Conservation (phyloP, 2,113 vertebrate species). For the Ochotona curzoniae region DNA sequence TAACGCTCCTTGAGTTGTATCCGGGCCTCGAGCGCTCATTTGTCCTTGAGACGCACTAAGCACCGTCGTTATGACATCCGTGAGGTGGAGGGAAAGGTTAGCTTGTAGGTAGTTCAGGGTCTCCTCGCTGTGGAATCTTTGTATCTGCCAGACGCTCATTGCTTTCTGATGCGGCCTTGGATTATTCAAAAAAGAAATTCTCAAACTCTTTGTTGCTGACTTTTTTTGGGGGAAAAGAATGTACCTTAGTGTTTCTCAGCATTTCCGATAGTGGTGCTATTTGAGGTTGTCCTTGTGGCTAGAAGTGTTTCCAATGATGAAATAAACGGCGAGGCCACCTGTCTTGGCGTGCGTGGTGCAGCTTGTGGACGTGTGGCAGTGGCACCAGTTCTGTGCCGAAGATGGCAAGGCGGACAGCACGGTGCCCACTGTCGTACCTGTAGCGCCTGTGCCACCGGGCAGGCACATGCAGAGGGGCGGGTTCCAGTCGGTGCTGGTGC, state of each 20-base stretch:
- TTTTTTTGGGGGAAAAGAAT: conserved; percentile 47
- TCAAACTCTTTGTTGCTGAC: conserved; percentile 58
- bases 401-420: neutral
- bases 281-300: neutral
- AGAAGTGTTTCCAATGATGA: conserved; percentile 19
- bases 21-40: conserved; percentile 87
- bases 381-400: neutral
- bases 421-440: conserved; percentile 13
- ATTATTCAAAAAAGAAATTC: conserved; percentile 65
- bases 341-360: neutral
- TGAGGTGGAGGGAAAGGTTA: conserved; percentile 88
- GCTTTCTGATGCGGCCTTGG: conserved; percentile 74
- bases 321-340: neutral
- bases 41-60: conserved; percentile 89
- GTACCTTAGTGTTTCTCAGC: neutral
- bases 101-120: conserved; percentile 81
- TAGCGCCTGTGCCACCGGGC: neutral
- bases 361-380: fast-evolving
- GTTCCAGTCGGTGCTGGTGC: conserved; percentile 9
- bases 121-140: conserved; percentile 82
- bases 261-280: neutral
- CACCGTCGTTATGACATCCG: conserved; percentile 86
- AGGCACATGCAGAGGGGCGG: conserved; percentile 20
- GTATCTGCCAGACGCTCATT: conserved; percentile 64
- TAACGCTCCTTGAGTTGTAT: conserved; percentile 88